These are phyloP conservation scores for Dysdera silvatica DNA, from an alignment of 1,140 invertebrate genomes.

Conservation along the genomic window DNA sequence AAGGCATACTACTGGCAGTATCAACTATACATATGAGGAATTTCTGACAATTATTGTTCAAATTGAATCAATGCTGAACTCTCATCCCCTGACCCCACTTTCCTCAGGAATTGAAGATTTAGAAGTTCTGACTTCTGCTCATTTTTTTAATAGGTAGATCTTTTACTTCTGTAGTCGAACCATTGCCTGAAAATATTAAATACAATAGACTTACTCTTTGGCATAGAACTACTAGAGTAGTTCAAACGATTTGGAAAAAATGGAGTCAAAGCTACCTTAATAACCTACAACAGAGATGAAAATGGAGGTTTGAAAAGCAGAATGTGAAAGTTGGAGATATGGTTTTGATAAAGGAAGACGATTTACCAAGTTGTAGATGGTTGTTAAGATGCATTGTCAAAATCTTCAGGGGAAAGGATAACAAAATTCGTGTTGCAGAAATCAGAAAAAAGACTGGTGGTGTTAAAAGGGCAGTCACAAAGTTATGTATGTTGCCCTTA, in stretches of 20 bases:
- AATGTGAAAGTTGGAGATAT: not conserved
- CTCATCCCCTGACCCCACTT: slow-evolving; percentile 33
- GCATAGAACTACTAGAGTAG: not conserved
- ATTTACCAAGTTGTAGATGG: not conserved
- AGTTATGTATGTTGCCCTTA: too few species aligned
- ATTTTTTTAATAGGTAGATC: too few species aligned
- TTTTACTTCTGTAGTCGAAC: slow-evolving; percentile 15
- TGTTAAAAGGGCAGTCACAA: too few species aligned
- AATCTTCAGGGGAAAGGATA: too few species aligned
- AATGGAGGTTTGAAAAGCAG: not conserved
- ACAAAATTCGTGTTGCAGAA: too few species aligned
- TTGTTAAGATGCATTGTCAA: not conserved
- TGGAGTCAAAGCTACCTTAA: not conserved
- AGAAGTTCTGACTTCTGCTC: slow-evolving; percentile 36
- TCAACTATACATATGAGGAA: slow-evolving; percentile 34
- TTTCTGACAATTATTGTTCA: slow-evolving; percentile 35
- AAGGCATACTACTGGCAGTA: slow-evolving; percentile 16
- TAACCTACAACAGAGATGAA: not conserved
- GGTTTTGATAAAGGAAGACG: not conserved
- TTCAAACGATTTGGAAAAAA: not conserved
- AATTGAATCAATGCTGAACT: slow-evolving; percentile 41
- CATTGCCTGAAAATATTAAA: not conserved
- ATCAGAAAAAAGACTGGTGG: too few species aligned
- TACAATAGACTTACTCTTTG: not conserved
- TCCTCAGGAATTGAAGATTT: slow-evolving; percentile 37